phyloP scores from a whole-genome alignment of 2,888 invertebrate species.

The Patella pellucida region DNA sequence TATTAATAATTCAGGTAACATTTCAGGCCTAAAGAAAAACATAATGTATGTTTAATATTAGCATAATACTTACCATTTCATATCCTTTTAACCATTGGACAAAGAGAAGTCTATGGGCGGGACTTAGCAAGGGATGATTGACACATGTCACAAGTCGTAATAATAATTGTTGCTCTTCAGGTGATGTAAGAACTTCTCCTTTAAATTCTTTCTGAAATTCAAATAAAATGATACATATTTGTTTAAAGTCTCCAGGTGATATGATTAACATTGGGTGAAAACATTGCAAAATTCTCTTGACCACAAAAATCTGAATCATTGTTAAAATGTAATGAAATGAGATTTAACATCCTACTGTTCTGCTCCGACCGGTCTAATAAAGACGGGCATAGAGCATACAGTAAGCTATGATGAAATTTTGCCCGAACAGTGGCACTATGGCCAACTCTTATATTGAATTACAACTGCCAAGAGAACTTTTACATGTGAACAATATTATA shows the following conservation, averaged over 20 bases:
- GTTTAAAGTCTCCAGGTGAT: too few species aligned
- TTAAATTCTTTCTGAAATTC: slow-evolving; percentile 49
- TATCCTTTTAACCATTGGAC: slow-evolving; percentile 52
- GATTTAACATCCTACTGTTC: too few species aligned
- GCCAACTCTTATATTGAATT: too few species aligned
- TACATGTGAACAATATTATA: too few species aligned
- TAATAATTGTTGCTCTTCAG: slow-evolving; percentile 48
- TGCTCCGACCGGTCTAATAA: too few species aligned
- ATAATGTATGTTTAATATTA: too few species aligned
- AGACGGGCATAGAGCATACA: too few species aligned
- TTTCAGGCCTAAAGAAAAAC: too few species aligned
- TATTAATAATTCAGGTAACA: too few species aligned
- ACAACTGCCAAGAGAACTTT: too few species aligned
- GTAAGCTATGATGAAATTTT: too few species aligned
- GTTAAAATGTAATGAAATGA: slow-evolving; percentile 10
- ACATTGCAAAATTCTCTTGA: not conserved
- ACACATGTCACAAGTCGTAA: slow-evolving; percentile 41
- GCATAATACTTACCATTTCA: slow-evolving; percentile 3
- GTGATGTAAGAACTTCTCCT: slow-evolving; percentile 48
- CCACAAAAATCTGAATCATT: slow-evolving; percentile 4
- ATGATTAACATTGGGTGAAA: not conserved
- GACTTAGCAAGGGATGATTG: slow-evolving; percentile 49
- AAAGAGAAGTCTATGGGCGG: slow-evolving; percentile 46
- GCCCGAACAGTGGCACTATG: too few species aligned
- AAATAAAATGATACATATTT: not conserved